Evolutionary conservation across 2,888 invertebrate genomes (phyloP), one percentile per base, ranked within the genome.

Genomic region (Zonitis immaculata): DNA sequence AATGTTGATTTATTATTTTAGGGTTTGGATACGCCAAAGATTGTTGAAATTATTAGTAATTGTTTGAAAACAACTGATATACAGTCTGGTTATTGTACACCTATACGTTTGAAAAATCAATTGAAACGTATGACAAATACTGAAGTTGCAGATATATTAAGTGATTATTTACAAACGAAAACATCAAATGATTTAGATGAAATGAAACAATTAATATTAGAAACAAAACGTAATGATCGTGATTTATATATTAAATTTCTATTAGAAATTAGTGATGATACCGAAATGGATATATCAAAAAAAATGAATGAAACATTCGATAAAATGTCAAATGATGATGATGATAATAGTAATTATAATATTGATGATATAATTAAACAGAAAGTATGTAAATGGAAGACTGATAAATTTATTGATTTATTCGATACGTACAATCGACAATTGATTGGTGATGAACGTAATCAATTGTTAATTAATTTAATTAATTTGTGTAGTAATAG

Each of bases 351-450:
- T 16, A 20, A 26, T 22, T 6, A n/a, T 16, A 8, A 42, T 5
- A 18, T 22, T 6, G 28, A 47, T 26, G 18, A 54, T 43, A 26
- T 54, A 49, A 12, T 48, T 51, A 44, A 49, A 30, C 45, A 56
- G 32, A 30, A 51, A 26, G 27, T 43, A 16, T 12, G 18, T 14
- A 45, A 45, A 25, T 44, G 42, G 42, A 18, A 49, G 32, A 42
- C 46, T 46, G 53, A 53, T 32, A 53, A 42, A n/a, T 42, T 53
- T 45, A 42, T 32, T 7, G 42, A 46, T 28, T 32, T 49, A 25
- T 32, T 53, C 14, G 14, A 49, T 16, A 49, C 9, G 1, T 53
- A 26, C 30, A 18, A 12, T 18, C 27, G 20, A n/a, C 45, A 53
- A 25, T 30, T 53, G 22, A 39, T 30, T 16, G 26, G 12, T 2